Conservation (phyloP, 2,113 vertebrate genomes). For the Cardinalis cardinalis region DNA sequence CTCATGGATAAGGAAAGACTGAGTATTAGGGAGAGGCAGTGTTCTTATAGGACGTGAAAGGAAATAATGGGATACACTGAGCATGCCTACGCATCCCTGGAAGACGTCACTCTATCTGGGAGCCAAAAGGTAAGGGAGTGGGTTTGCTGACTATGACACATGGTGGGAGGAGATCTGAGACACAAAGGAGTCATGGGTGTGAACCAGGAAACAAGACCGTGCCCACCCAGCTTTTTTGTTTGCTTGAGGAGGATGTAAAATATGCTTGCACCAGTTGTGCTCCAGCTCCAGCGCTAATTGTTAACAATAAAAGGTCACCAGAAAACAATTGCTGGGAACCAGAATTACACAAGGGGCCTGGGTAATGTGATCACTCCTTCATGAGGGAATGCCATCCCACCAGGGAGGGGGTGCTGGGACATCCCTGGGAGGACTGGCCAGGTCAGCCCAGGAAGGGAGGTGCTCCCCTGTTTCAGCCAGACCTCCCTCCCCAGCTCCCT, state of each 20-base stretch:
- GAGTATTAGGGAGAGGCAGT: slow-evolving; percentile 28
- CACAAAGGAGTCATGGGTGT: slow-evolving; percentile 66
- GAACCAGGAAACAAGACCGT: slow-evolving; percentile 62
- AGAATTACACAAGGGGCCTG: slow-evolving; percentile 46
- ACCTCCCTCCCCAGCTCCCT: not conserved
- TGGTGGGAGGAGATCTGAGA: slow-evolving; percentile 54
- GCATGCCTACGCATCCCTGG: slow-evolving; percentile 32
- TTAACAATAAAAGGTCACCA: slow-evolving; percentile 69
- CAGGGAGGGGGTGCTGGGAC: not conserved
- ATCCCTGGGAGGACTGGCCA: not conserved
- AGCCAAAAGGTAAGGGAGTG: slow-evolving; percentile 69
- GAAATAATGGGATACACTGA: slow-evolving; percentile 15
- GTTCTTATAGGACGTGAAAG: slow-evolving; percentile 27
- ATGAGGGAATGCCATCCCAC: slow-evolving; percentile 12
- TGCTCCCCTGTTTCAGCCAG: not conserved
- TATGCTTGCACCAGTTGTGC: slow-evolving; percentile 51
- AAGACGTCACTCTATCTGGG: slow-evolving; percentile 46
- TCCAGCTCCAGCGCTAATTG: slow-evolving; percentile 34
- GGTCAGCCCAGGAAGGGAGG: slow-evolving; percentile 26
- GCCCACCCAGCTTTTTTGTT: slow-evolving; percentile 65
- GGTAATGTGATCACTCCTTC: not conserved
- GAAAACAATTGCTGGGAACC: slow-evolving; percentile 65
- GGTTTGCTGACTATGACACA: slow-evolving; percentile 63
- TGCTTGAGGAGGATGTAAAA: slow-evolving; percentile 67
- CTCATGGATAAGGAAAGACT: not conserved